Percentiles rank a stretch among this genome's conserved stretches.
Evolutionary conservation across 2,797 vertebrate species (phyloP).

Genomic region (Sebastes nivosus): DNA sequence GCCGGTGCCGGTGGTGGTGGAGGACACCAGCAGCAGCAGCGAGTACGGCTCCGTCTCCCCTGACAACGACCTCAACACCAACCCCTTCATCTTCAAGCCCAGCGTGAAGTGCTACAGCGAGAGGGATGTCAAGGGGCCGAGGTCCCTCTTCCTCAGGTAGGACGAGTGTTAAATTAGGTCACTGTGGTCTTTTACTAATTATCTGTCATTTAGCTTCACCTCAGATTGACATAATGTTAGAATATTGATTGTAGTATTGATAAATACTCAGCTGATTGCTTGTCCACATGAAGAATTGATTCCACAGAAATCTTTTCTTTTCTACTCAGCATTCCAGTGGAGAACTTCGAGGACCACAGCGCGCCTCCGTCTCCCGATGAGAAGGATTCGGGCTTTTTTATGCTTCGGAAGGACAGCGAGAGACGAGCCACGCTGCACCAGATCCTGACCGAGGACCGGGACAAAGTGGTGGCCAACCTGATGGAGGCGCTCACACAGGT

Average conservation of each 20-base stretch:
- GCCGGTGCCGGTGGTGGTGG: conserved; percentile 95
- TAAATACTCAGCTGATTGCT: background rate
- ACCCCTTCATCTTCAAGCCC: conserved; percentile 95
- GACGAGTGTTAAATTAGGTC: background rate
- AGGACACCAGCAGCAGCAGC: conserved; percentile 97
- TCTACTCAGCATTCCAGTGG: conserved; percentile 92
- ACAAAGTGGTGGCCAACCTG: conserved; percentile 93
- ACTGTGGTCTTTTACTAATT: background rate
- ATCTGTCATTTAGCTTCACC: background rate
- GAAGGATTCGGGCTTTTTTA: conserved; percentile 96
- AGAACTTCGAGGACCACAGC: conserved; percentile 98
- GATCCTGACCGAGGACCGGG: conserved; percentile 94
- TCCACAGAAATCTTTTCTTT: background rate
- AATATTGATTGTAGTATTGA: background rate
- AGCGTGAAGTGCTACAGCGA: conserved; percentile 95
- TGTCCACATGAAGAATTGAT: background rate
- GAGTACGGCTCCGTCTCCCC: conserved; percentile 98
- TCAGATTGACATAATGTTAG: background rate
- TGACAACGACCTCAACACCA: conserved; percentile 93
- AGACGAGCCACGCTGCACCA: conserved; percentile 94
- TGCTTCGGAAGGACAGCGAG: conserved; percentile 97
- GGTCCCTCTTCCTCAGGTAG: conserved; percentile 94
- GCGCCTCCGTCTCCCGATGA: conserved; percentile 98
- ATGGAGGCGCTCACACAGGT: conserved; percentile 94
- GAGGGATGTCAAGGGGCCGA: conserved; percentile 89